A percentile compares a stretch with the other conserved stretches of the same genome.
Conservation (phyloP, 2,113 vertebrate species). For the Himantopus leucocephalus region DNA sequence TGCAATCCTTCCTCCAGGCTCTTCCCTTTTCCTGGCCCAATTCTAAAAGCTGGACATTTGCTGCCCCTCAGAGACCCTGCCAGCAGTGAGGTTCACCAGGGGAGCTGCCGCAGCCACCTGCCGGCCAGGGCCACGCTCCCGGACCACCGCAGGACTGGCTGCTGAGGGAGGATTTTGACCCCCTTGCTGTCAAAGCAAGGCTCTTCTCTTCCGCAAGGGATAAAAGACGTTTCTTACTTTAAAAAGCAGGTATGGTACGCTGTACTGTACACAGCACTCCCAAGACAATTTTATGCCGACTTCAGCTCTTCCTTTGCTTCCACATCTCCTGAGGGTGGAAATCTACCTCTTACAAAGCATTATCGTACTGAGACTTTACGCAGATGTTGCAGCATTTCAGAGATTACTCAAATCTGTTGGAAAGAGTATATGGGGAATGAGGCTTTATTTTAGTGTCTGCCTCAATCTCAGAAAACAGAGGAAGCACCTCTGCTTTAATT, state of each 20-base stretch:
- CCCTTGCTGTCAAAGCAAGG: not conserved
- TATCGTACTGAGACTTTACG: not conserved
- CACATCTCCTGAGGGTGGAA: not conserved
- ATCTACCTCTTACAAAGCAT: not conserved
- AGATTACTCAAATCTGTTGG: not conserved
- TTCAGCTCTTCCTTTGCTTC: not conserved
- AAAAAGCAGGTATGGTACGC: not conserved
- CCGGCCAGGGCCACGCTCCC: rapidly evolving
- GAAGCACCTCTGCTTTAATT: not conserved
- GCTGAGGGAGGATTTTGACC: not conserved
- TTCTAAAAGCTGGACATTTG: not conserved
- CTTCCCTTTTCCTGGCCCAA: not conserved
- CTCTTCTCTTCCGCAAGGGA: not conserved
- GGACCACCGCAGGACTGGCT: not conserved
- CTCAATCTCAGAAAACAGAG: not conserved
- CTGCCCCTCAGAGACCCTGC: not conserved
- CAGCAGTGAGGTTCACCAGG: not conserved
- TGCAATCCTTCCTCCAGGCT: not conserved
- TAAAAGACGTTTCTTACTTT: not conserved
- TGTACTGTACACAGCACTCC: not conserved
- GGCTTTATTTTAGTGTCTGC: not conserved
- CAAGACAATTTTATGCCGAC: not conserved
- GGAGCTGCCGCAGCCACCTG: not conserved
- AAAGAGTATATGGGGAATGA: not conserved
- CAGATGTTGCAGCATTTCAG: not conserved